Evolutionary conservation across 2,797 vertebrate genomes (phyloP).

Genomic region (Enteromius anoplus): DNA sequence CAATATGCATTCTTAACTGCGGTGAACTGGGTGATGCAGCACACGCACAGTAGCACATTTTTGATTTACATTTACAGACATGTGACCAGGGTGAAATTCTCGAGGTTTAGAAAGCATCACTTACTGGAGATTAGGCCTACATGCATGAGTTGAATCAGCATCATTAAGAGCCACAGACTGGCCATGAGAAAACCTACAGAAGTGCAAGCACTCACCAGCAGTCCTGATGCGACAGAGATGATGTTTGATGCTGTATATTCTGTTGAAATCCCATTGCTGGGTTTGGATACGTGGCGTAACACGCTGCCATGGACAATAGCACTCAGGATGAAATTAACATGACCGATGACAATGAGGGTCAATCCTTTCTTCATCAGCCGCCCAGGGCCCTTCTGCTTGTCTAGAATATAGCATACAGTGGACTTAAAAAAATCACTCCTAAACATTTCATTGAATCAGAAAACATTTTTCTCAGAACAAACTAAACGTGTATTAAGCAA

Average conservation of each 20-base stretch:
- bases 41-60: not conserved
- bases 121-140: not conserved
- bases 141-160: not conserved
- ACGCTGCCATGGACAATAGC: slow-evolving; percentile 91
- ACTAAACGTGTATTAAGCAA: not conserved
- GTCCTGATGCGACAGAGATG: slow-evolving; percentile 88
- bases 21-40: not conserved
- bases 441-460: not conserved
- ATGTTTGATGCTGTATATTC: slow-evolving; percentile 87
- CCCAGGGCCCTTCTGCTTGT: slow-evolving; percentile 78
- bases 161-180: not conserved
- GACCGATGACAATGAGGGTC: slow-evolving; percentile 86
- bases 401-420: slow-evolving; percentile 63
- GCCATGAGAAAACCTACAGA: not conserved
- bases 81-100: not conserved
- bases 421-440: not conserved
- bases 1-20: not conserved
- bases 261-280: slow-evolving; percentile 75
- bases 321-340: slow-evolving; percentile 88
- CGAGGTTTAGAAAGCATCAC: not conserved
- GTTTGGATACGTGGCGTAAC: slow-evolving; percentile 88
- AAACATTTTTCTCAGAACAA: not conserved
- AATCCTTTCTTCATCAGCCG: slow-evolving; percentile 88
- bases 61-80: not conserved
- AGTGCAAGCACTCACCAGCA: slow-evolving; percentile 81